Evolutionary conservation across 37 sponge, comb jelly and placozoan genomes (phyloP).

Genomic region (Ianthella basta): DNA sequence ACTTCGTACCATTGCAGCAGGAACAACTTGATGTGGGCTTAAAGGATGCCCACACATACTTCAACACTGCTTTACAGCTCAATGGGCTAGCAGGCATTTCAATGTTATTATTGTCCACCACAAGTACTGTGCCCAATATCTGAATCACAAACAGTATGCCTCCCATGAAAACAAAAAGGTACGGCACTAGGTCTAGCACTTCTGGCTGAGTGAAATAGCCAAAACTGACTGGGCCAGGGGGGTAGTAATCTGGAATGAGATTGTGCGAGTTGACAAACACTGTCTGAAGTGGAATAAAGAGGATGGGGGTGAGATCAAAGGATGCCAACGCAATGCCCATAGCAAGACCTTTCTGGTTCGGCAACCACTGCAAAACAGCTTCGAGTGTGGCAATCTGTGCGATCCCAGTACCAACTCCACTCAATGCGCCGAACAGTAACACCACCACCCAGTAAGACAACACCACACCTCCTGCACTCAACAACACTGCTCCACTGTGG

Average conservation of each 20-base stretch:
- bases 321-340: constrained; percentile 85
- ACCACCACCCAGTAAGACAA: constrained; percentile 63
- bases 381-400: constrained; percentile 77
- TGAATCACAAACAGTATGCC: constrained; percentile 71
- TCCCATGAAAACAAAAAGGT: constrained; percentile 75
- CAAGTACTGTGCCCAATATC: constrained; percentile 65
- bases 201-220: constrained; percentile 55
- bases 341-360: constrained; percentile 79
- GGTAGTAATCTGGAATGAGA: not conserved
- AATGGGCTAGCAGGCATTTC: too few species aligned
- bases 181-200: constrained; percentile 67
- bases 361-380: constrained; percentile 84
- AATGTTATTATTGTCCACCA: too few species aligned
- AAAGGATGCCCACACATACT: too few species aligned
- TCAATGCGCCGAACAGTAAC: constrained; percentile 80
- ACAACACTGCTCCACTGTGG: constrained; percentile 54
- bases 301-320: constrained; percentile 73
- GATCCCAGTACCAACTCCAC: constrained; percentile 81
- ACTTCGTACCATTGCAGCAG: too few species aligned
- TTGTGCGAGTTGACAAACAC: constrained; percentile 81
- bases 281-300: constrained; percentile 77
- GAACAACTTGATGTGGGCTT: too few species aligned
- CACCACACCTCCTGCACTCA: constrained; percentile 52
- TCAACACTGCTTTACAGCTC: too few species aligned
- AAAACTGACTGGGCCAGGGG: not conserved